Evolutionary conservation across 2,888 invertebrate species (phyloP).

Genomic region (Adelphocoris suturalis): DNA sequence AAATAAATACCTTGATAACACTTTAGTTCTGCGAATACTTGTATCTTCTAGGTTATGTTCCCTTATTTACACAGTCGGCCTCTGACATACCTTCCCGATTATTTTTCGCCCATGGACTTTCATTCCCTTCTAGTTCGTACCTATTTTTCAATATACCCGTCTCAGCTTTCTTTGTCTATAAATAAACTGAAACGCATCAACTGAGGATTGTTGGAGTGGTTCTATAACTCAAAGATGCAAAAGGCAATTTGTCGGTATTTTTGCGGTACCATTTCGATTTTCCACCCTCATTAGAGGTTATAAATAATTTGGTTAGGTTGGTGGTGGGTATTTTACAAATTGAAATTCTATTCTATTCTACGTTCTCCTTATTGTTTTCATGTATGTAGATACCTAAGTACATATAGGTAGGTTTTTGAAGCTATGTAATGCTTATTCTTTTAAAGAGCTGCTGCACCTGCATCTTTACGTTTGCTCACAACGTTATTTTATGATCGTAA

Average conservation of each 20-base stretch:
- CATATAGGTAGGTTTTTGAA: no score
- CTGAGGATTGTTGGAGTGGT: background rate
- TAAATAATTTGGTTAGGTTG: no score
- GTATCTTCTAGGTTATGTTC: constrained; percentile 31
- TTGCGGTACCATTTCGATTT: background rate
- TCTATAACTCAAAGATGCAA: background rate
- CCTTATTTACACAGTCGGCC: constrained; percentile 38
- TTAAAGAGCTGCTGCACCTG: no score
- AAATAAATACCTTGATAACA: background rate
- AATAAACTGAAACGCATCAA: constrained; percentile 37
- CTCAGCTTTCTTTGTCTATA: constrained; percentile 31
- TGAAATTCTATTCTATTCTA: no score
- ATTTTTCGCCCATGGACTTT: constrained; percentile 38
- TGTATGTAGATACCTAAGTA: no score
- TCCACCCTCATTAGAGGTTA: background rate
- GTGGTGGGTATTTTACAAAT: no score
- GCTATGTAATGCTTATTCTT: no score
- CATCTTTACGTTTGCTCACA: no score
- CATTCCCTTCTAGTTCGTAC: constrained; percentile 9
- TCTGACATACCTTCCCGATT: background rate
- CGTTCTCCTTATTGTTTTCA: no score
- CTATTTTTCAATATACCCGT: constrained; percentile 13
- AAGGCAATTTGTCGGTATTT: background rate
- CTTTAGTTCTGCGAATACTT: background rate
- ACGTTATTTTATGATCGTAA: no score